phyloP scores from a whole-genome alignment of 1,140 invertebrate genomes.

The Platorchestia sp. region DNA sequence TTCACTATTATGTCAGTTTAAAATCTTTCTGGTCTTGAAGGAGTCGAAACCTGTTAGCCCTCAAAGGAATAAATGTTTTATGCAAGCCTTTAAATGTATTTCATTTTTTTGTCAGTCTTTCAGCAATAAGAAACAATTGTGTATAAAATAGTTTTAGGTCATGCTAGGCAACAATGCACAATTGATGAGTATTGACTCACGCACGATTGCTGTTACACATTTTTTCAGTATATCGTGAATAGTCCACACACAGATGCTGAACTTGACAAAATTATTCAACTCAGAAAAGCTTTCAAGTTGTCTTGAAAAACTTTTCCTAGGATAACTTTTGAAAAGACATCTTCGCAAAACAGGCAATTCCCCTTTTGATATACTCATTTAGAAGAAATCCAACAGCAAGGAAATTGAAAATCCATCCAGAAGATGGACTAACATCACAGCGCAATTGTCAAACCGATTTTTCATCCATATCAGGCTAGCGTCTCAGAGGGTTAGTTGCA shows the following conservation, averaged over 20 bases:
- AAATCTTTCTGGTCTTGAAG: background rate
- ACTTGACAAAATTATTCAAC: background rate
- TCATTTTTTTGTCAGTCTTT: background rate
- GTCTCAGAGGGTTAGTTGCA: background rate
- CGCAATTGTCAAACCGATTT: slow-evolving; percentile 31
- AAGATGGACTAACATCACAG: background rate
- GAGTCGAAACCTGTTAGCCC: background rate
- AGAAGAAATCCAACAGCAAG: background rate
- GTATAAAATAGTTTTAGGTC: background rate
- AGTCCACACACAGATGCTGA: background rate
- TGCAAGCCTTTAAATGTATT: background rate
- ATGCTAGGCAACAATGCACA: background rate
- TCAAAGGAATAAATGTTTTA: background rate
- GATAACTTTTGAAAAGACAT: background rate
- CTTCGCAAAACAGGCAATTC: background rate
- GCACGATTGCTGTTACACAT: background rate
- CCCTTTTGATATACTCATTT: background rate
- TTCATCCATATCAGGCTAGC: background rate
- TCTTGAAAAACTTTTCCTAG: background rate
- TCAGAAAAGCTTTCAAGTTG: background rate
- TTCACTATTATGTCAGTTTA: background rate
- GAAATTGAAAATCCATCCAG: background rate
- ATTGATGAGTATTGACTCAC: background rate
- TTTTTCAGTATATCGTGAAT: background rate
- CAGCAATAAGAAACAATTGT: background rate